phyloP scores from a whole-genome alignment of 2,888 invertebrate genomes.

The Noctua janthina region DNA sequence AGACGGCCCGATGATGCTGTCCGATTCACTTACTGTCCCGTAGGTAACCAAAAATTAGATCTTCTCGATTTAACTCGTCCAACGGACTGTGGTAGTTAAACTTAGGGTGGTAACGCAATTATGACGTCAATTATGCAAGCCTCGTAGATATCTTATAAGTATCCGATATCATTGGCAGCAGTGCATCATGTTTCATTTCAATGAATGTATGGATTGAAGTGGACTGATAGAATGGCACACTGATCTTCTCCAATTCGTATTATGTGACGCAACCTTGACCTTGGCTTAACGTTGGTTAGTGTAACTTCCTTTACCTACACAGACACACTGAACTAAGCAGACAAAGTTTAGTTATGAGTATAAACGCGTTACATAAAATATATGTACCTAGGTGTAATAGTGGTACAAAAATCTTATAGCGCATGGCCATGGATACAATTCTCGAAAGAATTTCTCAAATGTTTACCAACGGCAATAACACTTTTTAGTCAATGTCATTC shows the following conservation, averaged over 20 bases:
- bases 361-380: background rate
- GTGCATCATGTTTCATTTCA: conserved; percentile 25
- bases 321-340: background rate
- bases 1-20: too few species aligned
- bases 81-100: background rate
- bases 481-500: background rate
- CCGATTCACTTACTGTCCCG: too few species aligned
- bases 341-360: background rate
- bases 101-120: background rate
- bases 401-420: background rate
- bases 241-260: conserved; percentile 24
- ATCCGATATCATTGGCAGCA: background rate
- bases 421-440: background rate
- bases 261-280: conserved; percentile 8
- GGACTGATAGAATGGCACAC: conserved; percentile 4
- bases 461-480: background rate
- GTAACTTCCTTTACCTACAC: conserved; percentile 2
- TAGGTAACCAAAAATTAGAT: too few species aligned
- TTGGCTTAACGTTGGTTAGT: background rate
- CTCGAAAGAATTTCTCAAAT: background rate
- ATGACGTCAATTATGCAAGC: background rate
- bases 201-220: background rate
- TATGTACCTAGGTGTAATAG: background rate
- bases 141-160: background rate
- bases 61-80: background rate